Conservation (phyloP, 2,888 invertebrate genomes). For the Melipona bicolor region DNA sequence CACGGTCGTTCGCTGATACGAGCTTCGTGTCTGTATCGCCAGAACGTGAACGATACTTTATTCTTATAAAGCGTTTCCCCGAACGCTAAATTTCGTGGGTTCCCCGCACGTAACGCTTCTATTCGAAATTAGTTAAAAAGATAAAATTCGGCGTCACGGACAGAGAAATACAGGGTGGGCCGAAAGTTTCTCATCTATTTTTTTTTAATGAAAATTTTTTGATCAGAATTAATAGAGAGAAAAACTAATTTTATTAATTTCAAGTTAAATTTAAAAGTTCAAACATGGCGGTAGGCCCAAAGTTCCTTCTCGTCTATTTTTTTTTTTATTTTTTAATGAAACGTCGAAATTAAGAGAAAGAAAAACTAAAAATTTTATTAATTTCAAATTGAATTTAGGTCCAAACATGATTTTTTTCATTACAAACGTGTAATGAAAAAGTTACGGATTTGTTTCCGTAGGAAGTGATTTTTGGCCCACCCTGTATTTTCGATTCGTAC, state of each 20-base stretch:
- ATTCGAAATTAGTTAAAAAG: not conserved
- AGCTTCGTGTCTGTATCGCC: not conserved
- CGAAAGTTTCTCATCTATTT: no score
- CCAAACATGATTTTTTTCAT: not conserved
- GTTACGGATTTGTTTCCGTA: no score
- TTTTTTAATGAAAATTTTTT: no score
- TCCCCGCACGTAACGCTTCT: not conserved
- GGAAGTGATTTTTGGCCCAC: not conserved
- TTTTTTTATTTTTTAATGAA: no score
- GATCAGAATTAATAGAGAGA: no score
- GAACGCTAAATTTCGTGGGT: not conserved
- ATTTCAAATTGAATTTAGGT: not conserved
- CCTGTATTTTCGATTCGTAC: not conserved
- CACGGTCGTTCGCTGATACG: conserved; percentile 42
- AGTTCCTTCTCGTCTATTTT: no score
- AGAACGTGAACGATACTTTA: not conserved
- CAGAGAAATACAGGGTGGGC: no score
- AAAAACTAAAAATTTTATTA: no score
- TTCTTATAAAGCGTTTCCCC: not conserved
- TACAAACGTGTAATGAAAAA: no score
- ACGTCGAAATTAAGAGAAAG: no score
- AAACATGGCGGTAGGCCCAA: no score
- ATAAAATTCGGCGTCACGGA: not conserved
- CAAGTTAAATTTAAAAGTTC: not conserved
- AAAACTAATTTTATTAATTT: not conserved